Evolutionary conservation across 2,113 vertebrate species (phyloP), one percentile per base, ranked within the genome.

Genomic region (Anarhynchus alexandrinus): DNA sequence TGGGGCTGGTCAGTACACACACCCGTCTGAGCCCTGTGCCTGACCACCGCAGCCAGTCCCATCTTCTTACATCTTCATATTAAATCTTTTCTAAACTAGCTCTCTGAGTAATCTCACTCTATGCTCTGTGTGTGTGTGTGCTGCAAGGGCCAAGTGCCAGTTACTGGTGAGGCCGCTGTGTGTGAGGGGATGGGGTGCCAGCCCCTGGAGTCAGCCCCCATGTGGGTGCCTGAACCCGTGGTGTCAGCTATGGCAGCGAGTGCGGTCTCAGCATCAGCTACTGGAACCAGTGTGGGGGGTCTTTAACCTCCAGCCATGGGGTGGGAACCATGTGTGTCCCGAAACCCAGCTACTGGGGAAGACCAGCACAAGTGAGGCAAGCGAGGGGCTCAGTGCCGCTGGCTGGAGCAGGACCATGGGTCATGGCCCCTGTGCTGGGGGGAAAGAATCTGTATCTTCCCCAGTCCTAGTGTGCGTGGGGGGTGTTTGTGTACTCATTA

Each of bases 401-500:
- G 5, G 43, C 18, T 62, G 30, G 8, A 61, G 17, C 4, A n/a
- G 29, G 38, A 61, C 34, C 2, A 2, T 1, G 6, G 6, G 9
- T 61, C 9, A 40, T 18, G 49, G 52, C 6, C 18, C 9, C 38
- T 36, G 5, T 25, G 11, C n/a, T 67, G 40, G 19, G 12, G 6
- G 6, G 3, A 0, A 1, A 29, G 11, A 16, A 36, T 18, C 45
- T 77, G 32, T 52, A 14, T n/a, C 11, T n/a, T 43, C 11, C 15
- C 36, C 15, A n/a, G 21, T 17, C 23, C 43, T 7, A 11, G 10
- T 11, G 22, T 43, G 54, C 4, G 1, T 8, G 16, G 3, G 3
- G 5, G 4, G 18, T 22, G 6, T 5, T 3, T 3, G 4, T 59
- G 12, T 36, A 18, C 42, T n/a, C 0, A 0, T 5, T 34, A 13